Conservation (phyloP, 2,797 vertebrate genomes). For the Scyliorhinus canicula region DNA sequence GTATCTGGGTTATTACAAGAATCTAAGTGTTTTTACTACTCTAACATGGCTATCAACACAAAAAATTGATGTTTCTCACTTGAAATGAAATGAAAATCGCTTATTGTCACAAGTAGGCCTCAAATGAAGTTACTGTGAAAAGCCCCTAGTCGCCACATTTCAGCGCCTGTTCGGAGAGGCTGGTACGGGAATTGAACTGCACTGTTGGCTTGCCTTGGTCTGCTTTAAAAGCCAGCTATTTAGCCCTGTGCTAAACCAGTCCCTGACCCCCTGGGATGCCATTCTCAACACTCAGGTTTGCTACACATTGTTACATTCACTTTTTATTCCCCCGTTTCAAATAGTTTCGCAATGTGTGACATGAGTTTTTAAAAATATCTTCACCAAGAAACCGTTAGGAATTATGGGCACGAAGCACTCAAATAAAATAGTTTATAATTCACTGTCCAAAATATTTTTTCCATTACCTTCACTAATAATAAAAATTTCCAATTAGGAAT, state of each 20-base stretch:
- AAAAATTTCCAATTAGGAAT: neutral
- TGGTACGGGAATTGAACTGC: too few species aligned
- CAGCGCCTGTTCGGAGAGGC: too few species aligned
- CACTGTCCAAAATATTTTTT: neutral
- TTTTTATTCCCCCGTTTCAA: neutral
- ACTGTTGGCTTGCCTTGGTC: too few species aligned
- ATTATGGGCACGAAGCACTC: neutral
- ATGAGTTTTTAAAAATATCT: too few species aligned
- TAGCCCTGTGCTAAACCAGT: too few species aligned
- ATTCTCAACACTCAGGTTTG: neutral
- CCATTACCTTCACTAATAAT: neutral
- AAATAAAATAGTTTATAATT: neutral
- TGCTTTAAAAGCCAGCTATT: too few species aligned
- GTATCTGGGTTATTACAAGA: neutral
- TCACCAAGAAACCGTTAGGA: neutral
- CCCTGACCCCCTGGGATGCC: too few species aligned
- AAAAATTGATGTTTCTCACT: neutral
- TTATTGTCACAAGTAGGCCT: too few species aligned
- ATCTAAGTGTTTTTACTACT: neutral
- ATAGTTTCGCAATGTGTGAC: neutral
- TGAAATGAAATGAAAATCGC: too few species aligned
- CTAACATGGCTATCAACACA: neutral
- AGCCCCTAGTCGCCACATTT: too few species aligned
- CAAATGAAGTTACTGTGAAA: too few species aligned
- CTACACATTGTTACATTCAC: neutral